Evolutionary conservation across 1,140 invertebrate genomes (phyloP).

Genomic region (Aphelinus certus): DNA sequence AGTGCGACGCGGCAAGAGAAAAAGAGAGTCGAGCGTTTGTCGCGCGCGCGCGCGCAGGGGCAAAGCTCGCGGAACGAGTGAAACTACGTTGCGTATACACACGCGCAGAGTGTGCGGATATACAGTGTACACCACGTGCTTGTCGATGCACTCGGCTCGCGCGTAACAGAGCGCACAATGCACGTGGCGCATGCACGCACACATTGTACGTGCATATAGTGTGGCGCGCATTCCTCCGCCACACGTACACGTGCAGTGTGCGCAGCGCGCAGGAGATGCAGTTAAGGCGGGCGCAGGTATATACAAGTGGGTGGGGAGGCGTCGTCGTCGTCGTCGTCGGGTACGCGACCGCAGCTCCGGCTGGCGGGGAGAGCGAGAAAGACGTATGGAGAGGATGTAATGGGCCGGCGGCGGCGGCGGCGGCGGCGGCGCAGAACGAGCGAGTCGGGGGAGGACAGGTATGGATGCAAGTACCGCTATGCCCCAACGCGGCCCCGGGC

Average conservation of each 20-base stretch:
- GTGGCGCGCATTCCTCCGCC: not conserved
- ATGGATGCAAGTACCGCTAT: slow-evolving; percentile 39
- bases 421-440: not conserved
- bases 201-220: not conserved
- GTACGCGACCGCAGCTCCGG: not conserved
- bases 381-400: not conserved
- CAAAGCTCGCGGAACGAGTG: too few species aligned
- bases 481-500: slow-evolving; percentile 9
- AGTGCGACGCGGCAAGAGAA: too few species aligned
- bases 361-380: not conserved
- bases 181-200: not conserved
- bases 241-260: not conserved
- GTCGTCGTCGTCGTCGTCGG: not conserved
- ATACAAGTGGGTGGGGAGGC: not conserved
- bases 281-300: not conserved
- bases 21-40: too few species aligned
- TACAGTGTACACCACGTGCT: too few species aligned
- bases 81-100: too few species aligned
- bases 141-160: too few species aligned
- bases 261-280: too few species aligned
- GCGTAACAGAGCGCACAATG: not conserved
- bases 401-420: not conserved
- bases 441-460: slow-evolving; percentile 20
- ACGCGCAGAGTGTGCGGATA: too few species aligned
- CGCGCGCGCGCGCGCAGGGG: too few species aligned